Conservation (phyloP, 2,797 vertebrate species). For the Momotus momota region DNA sequence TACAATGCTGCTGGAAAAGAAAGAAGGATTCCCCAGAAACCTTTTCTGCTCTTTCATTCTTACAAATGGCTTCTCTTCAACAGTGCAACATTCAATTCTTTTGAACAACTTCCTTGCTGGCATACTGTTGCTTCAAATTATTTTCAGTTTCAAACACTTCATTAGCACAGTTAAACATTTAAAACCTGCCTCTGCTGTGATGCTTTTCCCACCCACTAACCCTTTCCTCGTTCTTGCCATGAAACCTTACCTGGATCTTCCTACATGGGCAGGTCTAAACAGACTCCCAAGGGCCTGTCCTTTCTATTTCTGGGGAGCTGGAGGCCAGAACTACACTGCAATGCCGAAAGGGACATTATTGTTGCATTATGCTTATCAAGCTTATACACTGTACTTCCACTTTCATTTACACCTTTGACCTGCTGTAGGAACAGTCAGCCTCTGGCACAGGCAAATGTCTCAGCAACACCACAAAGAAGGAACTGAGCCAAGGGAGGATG, state of each 20-base stretch:
- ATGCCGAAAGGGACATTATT: slow-evolving; percentile 38
- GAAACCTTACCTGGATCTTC: slow-evolving; percentile 22
- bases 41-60: neutral
- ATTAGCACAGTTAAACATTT: slow-evolving; percentile 26
- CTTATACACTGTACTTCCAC: neutral
- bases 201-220: slow-evolving; percentile 34
- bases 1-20: neutral
- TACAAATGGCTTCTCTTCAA: neutral
- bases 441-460: neutral
- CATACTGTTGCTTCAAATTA: slow-evolving; percentile 46
- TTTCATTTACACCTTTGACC: neutral
- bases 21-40: neutral
- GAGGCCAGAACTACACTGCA: slow-evolving; percentile 4
- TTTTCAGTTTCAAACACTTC: slow-evolving; percentile 38
- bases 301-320: slow-evolving; percentile 36
- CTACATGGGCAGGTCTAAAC: slow-evolving; percentile 60
- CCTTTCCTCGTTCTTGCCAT: slow-evolving; percentile 19
- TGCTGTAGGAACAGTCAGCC: neutral
- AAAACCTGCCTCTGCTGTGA: neutral
- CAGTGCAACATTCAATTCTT: neutral
- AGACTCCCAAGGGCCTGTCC: slow-evolving; percentile 7
- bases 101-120: neutral
- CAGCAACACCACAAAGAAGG: neutral
- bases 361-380: slow-evolving; percentile 12
- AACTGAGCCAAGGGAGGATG: neutral